Conservation (phyloP, 2,797 vertebrate species). For the Schizothorax lantsangensis region DNA sequence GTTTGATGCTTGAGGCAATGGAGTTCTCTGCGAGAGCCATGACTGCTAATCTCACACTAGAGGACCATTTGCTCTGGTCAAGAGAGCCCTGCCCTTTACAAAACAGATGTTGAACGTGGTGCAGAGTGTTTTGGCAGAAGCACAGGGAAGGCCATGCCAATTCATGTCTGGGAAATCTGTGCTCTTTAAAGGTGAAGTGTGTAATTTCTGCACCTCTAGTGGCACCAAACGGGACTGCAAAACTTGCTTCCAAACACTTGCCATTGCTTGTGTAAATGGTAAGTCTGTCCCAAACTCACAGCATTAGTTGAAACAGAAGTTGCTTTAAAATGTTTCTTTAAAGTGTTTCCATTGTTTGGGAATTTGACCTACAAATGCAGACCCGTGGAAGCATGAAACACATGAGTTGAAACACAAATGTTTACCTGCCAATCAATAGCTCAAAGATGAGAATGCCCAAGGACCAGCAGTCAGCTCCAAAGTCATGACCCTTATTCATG, state of each 20-base stretch:
- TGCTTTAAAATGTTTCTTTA: not conserved
- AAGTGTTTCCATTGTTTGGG: not conserved
- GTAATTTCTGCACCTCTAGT: not conserved
- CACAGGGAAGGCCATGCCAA: not conserved
- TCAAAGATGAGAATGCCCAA: slow-evolving; percentile 84
- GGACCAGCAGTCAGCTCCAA: slow-evolving; percentile 85
- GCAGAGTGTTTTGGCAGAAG: not conserved
- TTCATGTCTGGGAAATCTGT: slow-evolving; percentile 12
- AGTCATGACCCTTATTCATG: slow-evolving; percentile 84
- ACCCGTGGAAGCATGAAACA: not conserved
- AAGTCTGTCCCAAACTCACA: not conserved
- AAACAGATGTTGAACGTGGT: not conserved
- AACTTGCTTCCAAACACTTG: not conserved
- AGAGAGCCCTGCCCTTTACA: slow-evolving; percentile 5
- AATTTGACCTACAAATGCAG: not conserved
- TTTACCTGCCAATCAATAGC: slow-evolving; percentile 81
- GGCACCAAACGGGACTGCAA: not conserved
- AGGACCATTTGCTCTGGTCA: slow-evolving; percentile 28
- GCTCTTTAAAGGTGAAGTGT: slow-evolving; percentile 19
- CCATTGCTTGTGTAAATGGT: not conserved
- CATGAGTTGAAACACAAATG: not conserved
- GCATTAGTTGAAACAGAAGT: not conserved
- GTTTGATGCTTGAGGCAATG: slow-evolving; percentile 26
- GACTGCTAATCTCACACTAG: not conserved
- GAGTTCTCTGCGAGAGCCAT: slow-evolving; percentile 10